These are phyloP conservation scores for Listrodromus nycthemerus DNA, from an alignment of 2,888 invertebrate species.

Conservation along the genomic window DNA sequence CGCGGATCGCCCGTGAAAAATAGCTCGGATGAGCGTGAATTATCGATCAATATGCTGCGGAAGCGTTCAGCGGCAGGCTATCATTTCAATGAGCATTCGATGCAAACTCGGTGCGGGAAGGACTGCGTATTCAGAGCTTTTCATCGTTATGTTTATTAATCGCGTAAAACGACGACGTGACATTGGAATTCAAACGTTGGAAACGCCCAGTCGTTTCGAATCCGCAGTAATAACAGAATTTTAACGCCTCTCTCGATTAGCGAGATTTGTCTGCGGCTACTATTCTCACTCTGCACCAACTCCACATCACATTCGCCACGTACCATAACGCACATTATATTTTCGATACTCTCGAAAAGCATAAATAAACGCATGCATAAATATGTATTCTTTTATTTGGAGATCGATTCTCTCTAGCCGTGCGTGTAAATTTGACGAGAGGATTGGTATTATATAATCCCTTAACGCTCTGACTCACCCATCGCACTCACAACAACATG, in stretches of 20 bases:
- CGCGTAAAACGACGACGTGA: slow-evolving; percentile 22
- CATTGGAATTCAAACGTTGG: slow-evolving; percentile 36
- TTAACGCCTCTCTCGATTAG: slow-evolving; percentile 43
- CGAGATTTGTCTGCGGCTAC: slow-evolving; percentile 18
- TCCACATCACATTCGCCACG: background rate
- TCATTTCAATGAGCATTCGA: slow-evolving; percentile 36
- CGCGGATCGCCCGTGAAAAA: slow-evolving; percentile 48
- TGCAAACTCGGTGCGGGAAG: background rate
- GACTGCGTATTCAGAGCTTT: slow-evolving; percentile 18
- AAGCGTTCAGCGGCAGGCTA: slow-evolving; percentile 45
- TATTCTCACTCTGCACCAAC: background rate
- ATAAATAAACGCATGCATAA: background rate
- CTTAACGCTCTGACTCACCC: background rate
- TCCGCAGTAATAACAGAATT: slow-evolving; percentile 36
- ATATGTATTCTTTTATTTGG: background rate
- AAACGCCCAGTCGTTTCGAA: slow-evolving; percentile 24
- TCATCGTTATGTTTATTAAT: slow-evolving; percentile 38
- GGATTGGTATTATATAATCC: slow-evolving; percentile 1
- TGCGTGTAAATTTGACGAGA: background rate
- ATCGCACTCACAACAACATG: background rate
- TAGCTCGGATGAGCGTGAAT: slow-evolving; percentile 32
- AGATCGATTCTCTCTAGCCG: background rate
- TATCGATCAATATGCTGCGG: slow-evolving; percentile 60
- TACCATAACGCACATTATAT: slow-evolving; percentile 10
- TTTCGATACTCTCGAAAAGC: slow-evolving; percentile 13